These are phyloP conservation scores for Drosophila funebris DNA, from an alignment of 1,140 invertebrate genomes.

Conservation along the genomic window DNA sequence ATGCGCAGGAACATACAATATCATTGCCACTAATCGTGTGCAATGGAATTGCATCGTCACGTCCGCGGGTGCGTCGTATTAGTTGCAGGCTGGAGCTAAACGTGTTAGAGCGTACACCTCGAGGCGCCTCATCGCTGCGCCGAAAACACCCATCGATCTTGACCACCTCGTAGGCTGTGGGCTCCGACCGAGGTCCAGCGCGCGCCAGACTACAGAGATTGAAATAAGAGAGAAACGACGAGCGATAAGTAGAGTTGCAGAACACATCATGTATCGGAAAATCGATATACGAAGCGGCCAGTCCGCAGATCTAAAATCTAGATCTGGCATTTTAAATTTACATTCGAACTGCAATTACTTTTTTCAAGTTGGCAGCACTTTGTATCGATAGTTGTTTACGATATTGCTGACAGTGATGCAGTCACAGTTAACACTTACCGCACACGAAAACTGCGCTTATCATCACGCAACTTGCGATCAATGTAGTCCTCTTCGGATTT, in stretches of 20 bases:
- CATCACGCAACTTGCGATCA: conserved; percentile 72
- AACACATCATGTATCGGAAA: background rate
- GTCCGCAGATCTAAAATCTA: too few species aligned
- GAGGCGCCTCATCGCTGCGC: conserved; percentile 84
- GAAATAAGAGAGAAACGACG: background rate
- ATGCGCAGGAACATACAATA: conserved; percentile 84
- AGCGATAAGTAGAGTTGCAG: background rate
- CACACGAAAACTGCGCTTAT: conserved; percentile 84
- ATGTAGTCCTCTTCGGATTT: conserved; percentile 82
- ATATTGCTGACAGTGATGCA: background rate
- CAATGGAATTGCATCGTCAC: conserved; percentile 84
- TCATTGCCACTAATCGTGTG: conserved; percentile 85
- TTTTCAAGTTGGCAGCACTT: background rate
- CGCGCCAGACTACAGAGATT: conserved; percentile 85
- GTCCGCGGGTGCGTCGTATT: conserved; percentile 84
- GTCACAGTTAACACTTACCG: conserved; percentile 72
- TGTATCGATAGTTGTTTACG: background rate
- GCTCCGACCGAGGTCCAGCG: conserved; percentile 87
- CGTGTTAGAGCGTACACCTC: conserved; percentile 70
- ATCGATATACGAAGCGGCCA: too few species aligned
- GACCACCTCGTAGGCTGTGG: conserved; percentile 88
- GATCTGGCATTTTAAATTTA: too few species aligned
- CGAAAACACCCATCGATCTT: conserved; percentile 85
- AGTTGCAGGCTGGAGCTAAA: conserved; percentile 84
- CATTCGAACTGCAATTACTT: too few species aligned